phyloP scores from a whole-genome alignment of 2,113 vertebrate species.

The Pseudorectes ferrugineus region DNA sequence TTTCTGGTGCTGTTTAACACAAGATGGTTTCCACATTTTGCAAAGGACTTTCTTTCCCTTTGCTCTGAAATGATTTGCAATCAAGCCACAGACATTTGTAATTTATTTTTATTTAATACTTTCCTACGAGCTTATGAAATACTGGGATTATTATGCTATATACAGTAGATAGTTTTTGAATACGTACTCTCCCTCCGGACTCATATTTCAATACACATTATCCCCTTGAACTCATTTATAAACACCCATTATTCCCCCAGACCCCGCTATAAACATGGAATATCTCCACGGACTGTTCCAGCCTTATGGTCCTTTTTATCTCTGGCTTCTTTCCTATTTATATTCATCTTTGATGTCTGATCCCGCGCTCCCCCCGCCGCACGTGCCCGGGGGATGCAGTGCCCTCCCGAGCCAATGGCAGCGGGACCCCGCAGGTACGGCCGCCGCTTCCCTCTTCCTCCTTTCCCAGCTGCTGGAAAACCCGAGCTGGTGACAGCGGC shows the following conservation, averaged over 20 bases:
- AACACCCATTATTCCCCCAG: constrained; percentile 53
- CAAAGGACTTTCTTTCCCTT: neutral
- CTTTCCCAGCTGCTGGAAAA: neutral
- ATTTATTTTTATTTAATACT: constrained; percentile 75
- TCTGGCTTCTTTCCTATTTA: constrained; percentile 18
- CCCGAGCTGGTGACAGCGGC: neutral
- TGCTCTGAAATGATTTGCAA: constrained; percentile 66
- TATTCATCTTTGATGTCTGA: constrained; percentile 23
- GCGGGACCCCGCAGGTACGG: neutral
- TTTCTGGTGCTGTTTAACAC: constrained; percentile 73
- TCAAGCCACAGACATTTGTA: constrained; percentile 66
- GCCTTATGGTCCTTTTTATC: constrained; percentile 49
- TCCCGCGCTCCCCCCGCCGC: neutral
- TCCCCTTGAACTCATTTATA: constrained; percentile 65
- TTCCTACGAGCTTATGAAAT: constrained; percentile 70
- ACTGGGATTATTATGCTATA: constrained; percentile 56
- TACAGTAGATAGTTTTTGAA: constrained; percentile 67
- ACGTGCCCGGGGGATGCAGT: neutral
- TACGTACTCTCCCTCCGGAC: constrained; percentile 12
- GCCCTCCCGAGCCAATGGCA: neutral
- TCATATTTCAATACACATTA: constrained; percentile 63
- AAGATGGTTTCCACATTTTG: constrained; percentile 78
- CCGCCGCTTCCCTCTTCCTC: fast-evolving
- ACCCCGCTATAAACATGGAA: constrained; percentile 38
- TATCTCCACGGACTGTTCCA: constrained; percentile 7